phyloP scores from a whole-genome alignment of 2,113 vertebrate species.

The Uria lomvia region DNA sequence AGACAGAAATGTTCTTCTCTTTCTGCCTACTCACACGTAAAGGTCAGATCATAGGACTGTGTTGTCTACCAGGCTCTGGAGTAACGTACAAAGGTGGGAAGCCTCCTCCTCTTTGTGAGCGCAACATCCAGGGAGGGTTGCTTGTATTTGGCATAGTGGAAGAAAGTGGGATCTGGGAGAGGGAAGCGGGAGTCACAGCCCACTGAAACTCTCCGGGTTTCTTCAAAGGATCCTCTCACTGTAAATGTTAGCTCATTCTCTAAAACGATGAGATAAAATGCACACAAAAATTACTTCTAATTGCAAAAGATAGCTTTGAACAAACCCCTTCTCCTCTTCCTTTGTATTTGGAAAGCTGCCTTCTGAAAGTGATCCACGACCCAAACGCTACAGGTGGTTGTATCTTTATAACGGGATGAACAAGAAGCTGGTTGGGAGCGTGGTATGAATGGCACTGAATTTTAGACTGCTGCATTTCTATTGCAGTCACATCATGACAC shows the following conservation, averaged over 20 bases:
- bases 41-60: background rate
- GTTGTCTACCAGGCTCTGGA: background rate
- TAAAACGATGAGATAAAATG: slow-evolving; percentile 28
- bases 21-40: background rate
- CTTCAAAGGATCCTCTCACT: slow-evolving; percentile 79
- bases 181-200: background rate
- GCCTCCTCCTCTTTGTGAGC: slow-evolving; percentile 34
- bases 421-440: background rate
- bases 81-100: slow-evolving; percentile 54
- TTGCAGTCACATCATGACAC: background rate
- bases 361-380: background rate
- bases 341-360: background rate
- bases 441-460: background rate
- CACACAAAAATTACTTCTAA: background rate
- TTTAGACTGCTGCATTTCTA: background rate
- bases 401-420: background rate
- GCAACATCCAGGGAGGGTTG: slow-evolving; percentile 58
- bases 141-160: slow-evolving; percentile 77
- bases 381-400: background rate
- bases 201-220: slow-evolving; percentile 40
- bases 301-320: background rate
- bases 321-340: background rate
- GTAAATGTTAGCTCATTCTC: slow-evolving; percentile 67
- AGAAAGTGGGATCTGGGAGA: slow-evolving; percentile 44
- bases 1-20: background rate